Conservation (phyloP, 1,140 invertebrate genomes). For the Protaetia brevitarsis region DNA sequence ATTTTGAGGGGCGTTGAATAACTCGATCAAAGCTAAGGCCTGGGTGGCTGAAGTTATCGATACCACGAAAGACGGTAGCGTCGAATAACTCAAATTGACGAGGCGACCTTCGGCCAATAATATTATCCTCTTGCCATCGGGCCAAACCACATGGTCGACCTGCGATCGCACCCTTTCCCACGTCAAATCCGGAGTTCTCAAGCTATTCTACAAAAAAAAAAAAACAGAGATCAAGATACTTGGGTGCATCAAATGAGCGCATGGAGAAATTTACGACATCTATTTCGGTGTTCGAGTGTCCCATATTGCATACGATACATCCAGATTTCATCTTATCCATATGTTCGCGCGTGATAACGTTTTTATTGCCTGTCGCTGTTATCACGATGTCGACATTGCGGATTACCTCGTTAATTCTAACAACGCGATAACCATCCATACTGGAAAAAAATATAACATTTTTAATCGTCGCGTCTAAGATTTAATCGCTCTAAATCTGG, state of each 20-base stretch:
- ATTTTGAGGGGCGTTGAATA: slow-evolving; percentile 91
- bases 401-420: slow-evolving; percentile 93
- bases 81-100: slow-evolving; percentile 95
- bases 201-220: slow-evolving; percentile 69
- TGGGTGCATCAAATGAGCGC: neutral
- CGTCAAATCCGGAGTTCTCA: slow-evolving; percentile 88
- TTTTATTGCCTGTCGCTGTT: slow-evolving; percentile 96
- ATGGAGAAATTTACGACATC: slow-evolving; percentile 79
- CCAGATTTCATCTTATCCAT: slow-evolving; percentile 98
- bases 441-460: slow-evolving; percentile 53
- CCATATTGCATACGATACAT: slow-evolving; percentile 97
- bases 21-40: slow-evolving; percentile 91
- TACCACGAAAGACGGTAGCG: slow-evolving; percentile 95
- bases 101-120: slow-evolving; percentile 91
- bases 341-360: slow-evolving; percentile 90
- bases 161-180: slow-evolving; percentile 98
- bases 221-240: neutral
- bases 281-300: slow-evolving; percentile 97
- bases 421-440: slow-evolving; percentile 96
- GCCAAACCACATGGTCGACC: slow-evolving; percentile 97
- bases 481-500: slow-evolving; percentile 38
- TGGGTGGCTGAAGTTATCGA: slow-evolving; percentile 94
- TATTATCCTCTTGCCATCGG: slow-evolving; percentile 87
- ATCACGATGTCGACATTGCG: slow-evolving; percentile 91
- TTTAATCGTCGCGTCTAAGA: slow-evolving; percentile 19